Conservation (phyloP, 2,888 invertebrate genomes). For the Pandemis corylana region DNA sequence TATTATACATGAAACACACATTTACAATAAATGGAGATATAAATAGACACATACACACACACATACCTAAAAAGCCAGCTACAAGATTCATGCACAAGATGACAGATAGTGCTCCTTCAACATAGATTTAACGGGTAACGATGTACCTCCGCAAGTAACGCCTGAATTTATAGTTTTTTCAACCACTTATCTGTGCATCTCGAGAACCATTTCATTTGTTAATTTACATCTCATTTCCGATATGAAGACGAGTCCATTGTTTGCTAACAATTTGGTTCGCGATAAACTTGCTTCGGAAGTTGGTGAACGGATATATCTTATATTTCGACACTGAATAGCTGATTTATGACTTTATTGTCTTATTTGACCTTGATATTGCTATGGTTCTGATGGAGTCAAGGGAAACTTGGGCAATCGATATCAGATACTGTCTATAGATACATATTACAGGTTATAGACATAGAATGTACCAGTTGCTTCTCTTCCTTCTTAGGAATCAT, state of each 20-base stretch:
- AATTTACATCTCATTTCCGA: slow-evolving; percentile 35
- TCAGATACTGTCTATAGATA: neutral
- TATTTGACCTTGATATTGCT: slow-evolving; percentile 34
- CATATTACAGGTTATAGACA: too few species aligned
- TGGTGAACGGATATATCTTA: slow-evolving; percentile 37
- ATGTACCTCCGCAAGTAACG: too few species aligned
- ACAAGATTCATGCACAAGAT: too few species aligned
- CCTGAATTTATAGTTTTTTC: neutral
- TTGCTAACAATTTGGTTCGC: slow-evolving; percentile 15
- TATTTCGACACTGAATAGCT: slow-evolving; percentile 38
- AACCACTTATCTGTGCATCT: neutral
- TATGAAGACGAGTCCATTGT: slow-evolving; percentile 30
- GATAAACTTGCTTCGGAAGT: slow-evolving; percentile 40
- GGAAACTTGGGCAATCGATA: neutral
- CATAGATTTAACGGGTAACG: too few species aligned
- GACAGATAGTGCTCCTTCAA: too few species aligned
- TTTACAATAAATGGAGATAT: too few species aligned
- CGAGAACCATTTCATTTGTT: slow-evolving; percentile 11
- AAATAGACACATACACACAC: too few species aligned
- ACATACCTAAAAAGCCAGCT: too few species aligned
- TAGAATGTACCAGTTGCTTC: too few species aligned
- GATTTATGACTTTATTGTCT: slow-evolving; percentile 32
- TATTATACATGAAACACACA: too few species aligned
- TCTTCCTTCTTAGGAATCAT: too few species aligned
- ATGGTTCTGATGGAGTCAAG: slow-evolving; percentile 11